A percentile compares a stretch with the other conserved stretches of the same genome.
These are phyloP conservation scores for Apantesis nais DNA, from an alignment of 2,888 invertebrate genomes.

Conservation along the genomic window DNA sequence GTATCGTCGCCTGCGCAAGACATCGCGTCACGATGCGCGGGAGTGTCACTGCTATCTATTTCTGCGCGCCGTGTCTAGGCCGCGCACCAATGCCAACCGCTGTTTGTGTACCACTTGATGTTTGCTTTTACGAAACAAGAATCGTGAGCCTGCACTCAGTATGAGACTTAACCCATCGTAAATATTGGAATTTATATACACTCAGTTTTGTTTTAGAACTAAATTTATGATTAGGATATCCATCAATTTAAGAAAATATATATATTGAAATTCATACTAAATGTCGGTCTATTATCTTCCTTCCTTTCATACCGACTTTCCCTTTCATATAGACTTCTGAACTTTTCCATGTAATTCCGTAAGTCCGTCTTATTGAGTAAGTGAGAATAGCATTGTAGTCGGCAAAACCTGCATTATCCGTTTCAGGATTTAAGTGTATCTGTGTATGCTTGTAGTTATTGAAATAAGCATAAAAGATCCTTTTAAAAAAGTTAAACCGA, in stretches of 20 bases:
- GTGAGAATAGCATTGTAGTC: too few relatives aligned
- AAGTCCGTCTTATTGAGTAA: too few relatives aligned
- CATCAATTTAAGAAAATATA: background rate
- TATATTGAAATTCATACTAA: background rate
- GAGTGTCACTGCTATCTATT: constrained; percentile 56
- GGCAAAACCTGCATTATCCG: background rate
- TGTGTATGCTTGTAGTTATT: too few relatives aligned
- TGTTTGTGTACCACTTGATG: constrained; percentile 41
- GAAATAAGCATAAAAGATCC: too few relatives aligned
- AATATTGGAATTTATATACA: background rate
- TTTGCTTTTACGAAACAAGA: constrained; percentile 26
- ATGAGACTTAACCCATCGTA: background rate
- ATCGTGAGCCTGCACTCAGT: background rate
- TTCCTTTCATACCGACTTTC: too few relatives aligned
- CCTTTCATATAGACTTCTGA: too few relatives aligned
- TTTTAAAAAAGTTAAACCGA: too few relatives aligned
- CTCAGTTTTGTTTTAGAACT: background rate
- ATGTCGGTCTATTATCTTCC: too few relatives aligned
- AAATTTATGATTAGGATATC: background rate
- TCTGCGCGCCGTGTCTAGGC: constrained; percentile 61
- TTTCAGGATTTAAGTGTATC: too few relatives aligned
- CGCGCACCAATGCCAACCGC: constrained; percentile 56
- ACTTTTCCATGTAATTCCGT: too few relatives aligned
- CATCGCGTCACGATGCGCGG: constrained; percentile 35
- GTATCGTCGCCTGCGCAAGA: constrained; percentile 17